Conservation (phyloP, 2,888 invertebrate species). For the Microchrysa polita region DNA sequence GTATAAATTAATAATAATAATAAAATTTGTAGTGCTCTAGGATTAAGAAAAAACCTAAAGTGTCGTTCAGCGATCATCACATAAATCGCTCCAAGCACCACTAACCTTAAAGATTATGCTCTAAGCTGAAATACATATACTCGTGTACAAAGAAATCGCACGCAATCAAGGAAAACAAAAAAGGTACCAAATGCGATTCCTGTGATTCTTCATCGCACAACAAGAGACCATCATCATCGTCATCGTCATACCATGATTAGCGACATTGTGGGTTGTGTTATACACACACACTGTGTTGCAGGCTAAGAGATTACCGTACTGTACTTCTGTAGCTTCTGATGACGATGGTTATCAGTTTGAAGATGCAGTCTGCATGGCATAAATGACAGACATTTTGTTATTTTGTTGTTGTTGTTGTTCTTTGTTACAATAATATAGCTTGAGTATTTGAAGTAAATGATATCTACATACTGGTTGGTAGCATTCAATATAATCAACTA, state of each 20-base stretch:
- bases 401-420: too few species aligned
- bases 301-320: constrained; percentile 3
- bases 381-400: constrained; percentile 6
- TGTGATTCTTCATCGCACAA: constrained; percentile 26
- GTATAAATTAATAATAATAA: too few species aligned
- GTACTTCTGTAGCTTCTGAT: background rate
- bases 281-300: too few species aligned
- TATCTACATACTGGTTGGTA: background rate
- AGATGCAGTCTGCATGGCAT: constrained; percentile 14
- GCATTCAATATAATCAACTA: background rate
- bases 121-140: too few species aligned
- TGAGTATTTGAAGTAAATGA: constrained; percentile 1
- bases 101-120: too few species aligned
- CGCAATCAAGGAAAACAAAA: constrained; percentile 4
- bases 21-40: too few species aligned
- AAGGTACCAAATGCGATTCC: constrained; percentile 32
- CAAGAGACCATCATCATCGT: constrained; percentile 4
- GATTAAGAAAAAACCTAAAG: too few species aligned
- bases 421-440: too few species aligned
- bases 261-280: constrained; percentile 27
- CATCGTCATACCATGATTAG: constrained; percentile 19
- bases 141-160: too few species aligned
- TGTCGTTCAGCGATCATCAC: too few species aligned
- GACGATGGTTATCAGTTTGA: background rate
- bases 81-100: too few species aligned